Conservation (phyloP, 2,797 vertebrate genomes). For the Mormyrops boulengeri region DNA sequence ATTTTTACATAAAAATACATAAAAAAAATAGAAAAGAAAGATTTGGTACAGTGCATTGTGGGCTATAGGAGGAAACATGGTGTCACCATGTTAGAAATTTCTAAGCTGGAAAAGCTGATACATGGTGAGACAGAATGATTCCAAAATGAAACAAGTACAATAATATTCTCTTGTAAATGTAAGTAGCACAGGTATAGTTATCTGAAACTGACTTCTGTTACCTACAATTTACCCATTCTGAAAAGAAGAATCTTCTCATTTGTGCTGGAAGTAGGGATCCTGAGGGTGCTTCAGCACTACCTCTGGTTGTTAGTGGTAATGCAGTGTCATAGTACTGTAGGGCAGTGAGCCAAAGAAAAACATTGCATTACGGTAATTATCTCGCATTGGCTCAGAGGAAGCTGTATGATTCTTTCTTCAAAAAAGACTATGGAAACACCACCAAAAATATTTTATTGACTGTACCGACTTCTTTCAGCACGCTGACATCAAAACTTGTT, state of each 20-base stretch:
- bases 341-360: background rate
- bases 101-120: background rate
- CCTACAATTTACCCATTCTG: background rate
- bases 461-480: background rate
- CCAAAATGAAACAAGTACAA: background rate
- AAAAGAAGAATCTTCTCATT: background rate
- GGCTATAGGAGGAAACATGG: background rate
- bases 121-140: background rate
- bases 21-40: background rate
- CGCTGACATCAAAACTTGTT: background rate
- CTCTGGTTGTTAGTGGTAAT: background rate
- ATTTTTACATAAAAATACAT: background rate
- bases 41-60: background rate
- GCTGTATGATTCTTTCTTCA: background rate
- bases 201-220: background rate
- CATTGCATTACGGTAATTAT: background rate
- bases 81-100: background rate
- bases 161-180: background rate
- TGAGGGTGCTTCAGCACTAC: background rate
- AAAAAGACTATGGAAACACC: background rate
- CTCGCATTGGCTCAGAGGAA: background rate
- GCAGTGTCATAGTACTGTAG: background rate
- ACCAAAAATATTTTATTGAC: background rate
- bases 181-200: background rate
- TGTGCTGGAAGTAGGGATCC: background rate